Evolutionary conservation across 2,888 invertebrate genomes (phyloP).

Genomic region (Pachydiplax longipennis): DNA sequence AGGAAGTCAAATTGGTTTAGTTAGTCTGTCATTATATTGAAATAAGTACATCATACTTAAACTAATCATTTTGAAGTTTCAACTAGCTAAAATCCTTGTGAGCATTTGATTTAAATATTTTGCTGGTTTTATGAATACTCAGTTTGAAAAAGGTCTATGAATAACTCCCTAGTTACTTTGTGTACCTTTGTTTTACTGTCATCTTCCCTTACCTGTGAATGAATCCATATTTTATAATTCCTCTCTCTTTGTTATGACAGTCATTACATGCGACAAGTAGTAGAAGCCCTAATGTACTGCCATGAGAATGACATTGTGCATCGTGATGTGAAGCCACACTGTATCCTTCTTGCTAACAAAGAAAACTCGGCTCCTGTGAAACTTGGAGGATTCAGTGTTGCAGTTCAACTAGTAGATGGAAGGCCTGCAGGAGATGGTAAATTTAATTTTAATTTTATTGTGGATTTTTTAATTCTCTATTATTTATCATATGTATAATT

Average conservation of each 20-base stretch:
- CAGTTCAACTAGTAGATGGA: constrained; percentile 87
- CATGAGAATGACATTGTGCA: constrained; percentile 98
- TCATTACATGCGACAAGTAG: constrained; percentile 98
- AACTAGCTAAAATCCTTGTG: too few species aligned
- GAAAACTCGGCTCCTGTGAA: constrained; percentile 99
- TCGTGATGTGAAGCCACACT: constrained; percentile 96
- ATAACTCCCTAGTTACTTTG: neutral
- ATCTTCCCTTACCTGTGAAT: neutral
- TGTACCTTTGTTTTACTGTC: neutral
- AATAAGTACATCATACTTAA: too few species aligned
- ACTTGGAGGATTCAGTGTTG: constrained; percentile 96
- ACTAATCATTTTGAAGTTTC: too few species aligned
- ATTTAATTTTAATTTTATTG: neutral
- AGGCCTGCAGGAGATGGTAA: constrained; percentile 21
- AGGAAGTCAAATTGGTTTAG: too few species aligned
- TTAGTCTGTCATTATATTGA: too few species aligned
- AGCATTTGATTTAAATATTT: too few species aligned
- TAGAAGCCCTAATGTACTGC: constrained; percentile 96
- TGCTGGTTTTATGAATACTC: too few species aligned
- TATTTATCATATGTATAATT: neutral
- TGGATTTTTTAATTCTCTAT: neutral
- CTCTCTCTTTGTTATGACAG: constrained; percentile 65
- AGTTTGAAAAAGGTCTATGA: too few species aligned
- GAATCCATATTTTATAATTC: neutral
- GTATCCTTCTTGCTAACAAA: constrained; percentile 91